Conservation (phyloP, 2,797 vertebrate genomes). For the Coendou prehensilis region DNA sequence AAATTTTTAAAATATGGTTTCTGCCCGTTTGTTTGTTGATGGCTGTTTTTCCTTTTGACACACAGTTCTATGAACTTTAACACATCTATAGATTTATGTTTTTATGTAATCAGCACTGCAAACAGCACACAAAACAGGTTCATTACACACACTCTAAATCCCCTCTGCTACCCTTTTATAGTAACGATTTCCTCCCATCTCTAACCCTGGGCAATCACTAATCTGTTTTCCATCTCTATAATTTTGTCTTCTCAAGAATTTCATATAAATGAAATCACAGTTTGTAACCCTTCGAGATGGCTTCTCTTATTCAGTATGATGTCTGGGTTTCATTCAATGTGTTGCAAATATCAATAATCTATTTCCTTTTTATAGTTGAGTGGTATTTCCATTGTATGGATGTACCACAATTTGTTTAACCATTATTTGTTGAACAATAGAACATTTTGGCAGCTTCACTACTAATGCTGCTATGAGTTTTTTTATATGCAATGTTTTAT, state of each 20-base stretch:
- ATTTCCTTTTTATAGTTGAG: neutral
- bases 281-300: neutral
- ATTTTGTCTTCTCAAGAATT: conserved; percentile 19
- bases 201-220: neutral
- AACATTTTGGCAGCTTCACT: neutral
- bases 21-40: neutral
- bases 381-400: neutral
- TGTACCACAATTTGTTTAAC: neutral
- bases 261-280: neutral
- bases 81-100: neutral
- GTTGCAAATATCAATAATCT: neutral
- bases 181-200: neutral
- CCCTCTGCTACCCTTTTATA: neutral
- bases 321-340: neutral
- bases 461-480: neutral
- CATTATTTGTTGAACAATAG: neutral
- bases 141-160: neutral
- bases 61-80: neutral
- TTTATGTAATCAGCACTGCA: conserved; percentile 1
- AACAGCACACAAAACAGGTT: neutral
- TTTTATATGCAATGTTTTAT: neutral
- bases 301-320: neutral
- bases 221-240: neutral
- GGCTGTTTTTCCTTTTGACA: neutral
- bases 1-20: neutral